These are phyloP conservation scores for Papilio polyxenes DNA, from an alignment of 1,140 invertebrate genomes.

Conservation along the genomic window DNA sequence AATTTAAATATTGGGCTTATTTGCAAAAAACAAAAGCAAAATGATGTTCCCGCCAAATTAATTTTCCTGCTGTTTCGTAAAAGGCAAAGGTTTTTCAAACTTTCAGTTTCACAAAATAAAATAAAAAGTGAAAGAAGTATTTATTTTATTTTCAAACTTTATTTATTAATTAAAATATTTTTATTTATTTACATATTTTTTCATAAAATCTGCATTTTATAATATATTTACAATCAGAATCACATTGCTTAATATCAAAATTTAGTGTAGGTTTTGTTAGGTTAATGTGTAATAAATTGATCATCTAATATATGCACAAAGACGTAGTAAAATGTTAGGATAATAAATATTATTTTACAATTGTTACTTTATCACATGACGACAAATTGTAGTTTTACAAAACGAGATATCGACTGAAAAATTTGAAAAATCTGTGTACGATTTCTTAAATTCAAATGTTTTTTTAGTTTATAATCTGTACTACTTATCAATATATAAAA, in stretches of 20 bases:
- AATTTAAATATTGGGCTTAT: not conserved
- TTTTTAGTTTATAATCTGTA: not conserved
- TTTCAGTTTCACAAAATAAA: not conserved
- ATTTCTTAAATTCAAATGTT: not conserved
- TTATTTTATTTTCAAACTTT: not conserved
- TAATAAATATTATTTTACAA: not conserved
- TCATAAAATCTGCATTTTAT: not conserved
- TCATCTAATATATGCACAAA: not conserved
- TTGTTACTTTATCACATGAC: not conserved
- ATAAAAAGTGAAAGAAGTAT: not conserved
- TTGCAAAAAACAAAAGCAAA: not conserved
- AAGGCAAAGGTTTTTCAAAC: not conserved
- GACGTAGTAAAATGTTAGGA: too few species aligned
- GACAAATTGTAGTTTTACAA: not conserved
- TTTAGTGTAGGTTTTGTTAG: not conserved
- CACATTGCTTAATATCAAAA: not conserved
- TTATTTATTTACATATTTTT: not conserved
- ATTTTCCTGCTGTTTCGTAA: not conserved
- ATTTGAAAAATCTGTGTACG: too few species aligned
- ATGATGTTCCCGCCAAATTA: conserved; percentile 17
- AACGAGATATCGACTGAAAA: not conserved
- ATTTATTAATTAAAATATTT: not conserved
- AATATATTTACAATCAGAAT: not conserved
- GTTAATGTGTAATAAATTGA: not conserved
- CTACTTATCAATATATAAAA: not conserved